phyloP scores from a whole-genome alignment of 2,113 vertebrate genomes.

The Baryphthengus martii region DNA sequence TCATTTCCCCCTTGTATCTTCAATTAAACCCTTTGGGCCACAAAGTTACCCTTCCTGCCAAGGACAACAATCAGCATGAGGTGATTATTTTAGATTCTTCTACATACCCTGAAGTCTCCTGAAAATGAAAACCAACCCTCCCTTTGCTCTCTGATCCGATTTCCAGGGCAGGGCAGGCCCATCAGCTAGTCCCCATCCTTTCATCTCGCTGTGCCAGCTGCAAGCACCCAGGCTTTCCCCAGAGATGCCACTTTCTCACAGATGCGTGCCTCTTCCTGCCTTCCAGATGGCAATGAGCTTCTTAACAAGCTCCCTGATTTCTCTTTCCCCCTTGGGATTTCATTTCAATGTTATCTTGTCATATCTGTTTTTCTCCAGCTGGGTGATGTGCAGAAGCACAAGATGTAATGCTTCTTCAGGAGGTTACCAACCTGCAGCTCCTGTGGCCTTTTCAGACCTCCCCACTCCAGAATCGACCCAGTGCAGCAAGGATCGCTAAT shows the following conservation, averaged over 20 bases:
- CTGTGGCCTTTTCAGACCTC: background rate
- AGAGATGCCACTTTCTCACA: conserved; percentile 24
- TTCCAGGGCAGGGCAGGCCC: background rate
- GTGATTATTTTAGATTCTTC: conserved; percentile 41
- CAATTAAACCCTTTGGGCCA: conserved; percentile 29
- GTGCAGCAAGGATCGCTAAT: background rate
- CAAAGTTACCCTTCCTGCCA: conserved; percentile 39
- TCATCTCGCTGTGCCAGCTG: background rate
- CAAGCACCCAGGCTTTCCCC: background rate
- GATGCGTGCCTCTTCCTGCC: background rate
- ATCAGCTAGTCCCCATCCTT: background rate
- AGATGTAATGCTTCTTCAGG: background rate
- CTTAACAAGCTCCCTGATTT: conserved; percentile 42
- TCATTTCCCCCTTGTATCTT: conserved; percentile 23
- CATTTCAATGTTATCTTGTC: conserved; percentile 24
- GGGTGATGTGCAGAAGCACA: background rate
- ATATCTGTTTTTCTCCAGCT: conserved; percentile 32
- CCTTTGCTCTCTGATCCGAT: background rate
- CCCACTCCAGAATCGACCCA: background rate
- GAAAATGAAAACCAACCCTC: background rate
- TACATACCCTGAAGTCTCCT: background rate
- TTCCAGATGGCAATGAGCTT: conserved; percentile 55
- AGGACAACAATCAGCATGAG: background rate
- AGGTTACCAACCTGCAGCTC: background rate
- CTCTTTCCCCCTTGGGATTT: background rate